Evolutionary conservation across 1,140 invertebrate species (phyloP).

Genomic region (Anthonomus grandis): DNA sequence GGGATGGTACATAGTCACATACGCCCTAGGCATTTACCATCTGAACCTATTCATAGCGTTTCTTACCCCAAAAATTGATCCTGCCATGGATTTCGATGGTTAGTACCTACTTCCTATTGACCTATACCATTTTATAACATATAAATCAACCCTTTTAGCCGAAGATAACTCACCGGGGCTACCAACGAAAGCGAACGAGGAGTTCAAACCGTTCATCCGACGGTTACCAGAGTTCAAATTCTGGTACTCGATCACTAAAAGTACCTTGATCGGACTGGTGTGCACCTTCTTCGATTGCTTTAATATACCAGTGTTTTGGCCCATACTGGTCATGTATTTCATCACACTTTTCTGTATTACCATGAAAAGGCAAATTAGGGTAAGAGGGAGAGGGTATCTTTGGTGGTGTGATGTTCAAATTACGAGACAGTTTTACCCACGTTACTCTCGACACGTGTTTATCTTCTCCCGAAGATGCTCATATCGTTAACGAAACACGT

Average conservation of each 20-base stretch:
- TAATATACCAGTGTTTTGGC: constrained; percentile 99
- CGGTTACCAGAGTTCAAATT: constrained; percentile 99
- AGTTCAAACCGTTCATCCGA: constrained; percentile 97
- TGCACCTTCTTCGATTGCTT: constrained; percentile 98
- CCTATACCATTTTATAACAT: constrained; percentile 11
- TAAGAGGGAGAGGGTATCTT: constrained; percentile 51
- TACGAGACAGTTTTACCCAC: too few species aligned
- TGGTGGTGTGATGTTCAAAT: too few species aligned
- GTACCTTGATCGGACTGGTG: constrained; percentile 84
- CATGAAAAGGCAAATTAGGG: constrained; percentile 99
- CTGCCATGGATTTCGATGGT: constrained; percentile 90
- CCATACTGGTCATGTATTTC: constrained; percentile 99
- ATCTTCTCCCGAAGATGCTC: too few species aligned
- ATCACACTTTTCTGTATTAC: constrained; percentile 97
- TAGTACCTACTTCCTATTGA: constrained; percentile 44
- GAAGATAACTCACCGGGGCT: constrained; percentile 85
- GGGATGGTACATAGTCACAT: constrained; percentile 99
- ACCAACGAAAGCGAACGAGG: constrained; percentile 92
- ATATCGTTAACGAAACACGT: too few species aligned
- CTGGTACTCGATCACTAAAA: constrained; percentile 96
- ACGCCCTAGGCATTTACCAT: constrained; percentile 98
- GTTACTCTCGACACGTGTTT: too few species aligned
- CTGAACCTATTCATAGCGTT: constrained; percentile 99
- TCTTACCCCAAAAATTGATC: constrained; percentile 98
- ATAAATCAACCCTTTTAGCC: constrained; percentile 43